phyloP scores from a whole-genome alignment of 2,797 vertebrate species.

The Cygnus olor region DNA sequence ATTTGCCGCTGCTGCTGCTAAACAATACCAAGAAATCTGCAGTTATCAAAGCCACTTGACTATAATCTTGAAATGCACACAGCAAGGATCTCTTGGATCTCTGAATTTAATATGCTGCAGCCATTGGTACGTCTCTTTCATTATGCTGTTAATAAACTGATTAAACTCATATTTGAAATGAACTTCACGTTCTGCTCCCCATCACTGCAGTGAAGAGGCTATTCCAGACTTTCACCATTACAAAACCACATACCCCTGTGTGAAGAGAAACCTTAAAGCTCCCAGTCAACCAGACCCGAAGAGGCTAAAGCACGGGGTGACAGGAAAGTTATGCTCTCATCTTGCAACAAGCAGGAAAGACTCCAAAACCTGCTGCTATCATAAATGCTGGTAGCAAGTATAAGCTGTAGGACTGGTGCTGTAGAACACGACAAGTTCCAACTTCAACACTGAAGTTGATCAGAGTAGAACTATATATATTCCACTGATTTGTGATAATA shows the following conservation, averaged over 20 bases:
- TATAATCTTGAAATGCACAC: not conserved
- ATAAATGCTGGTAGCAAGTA: not conserved
- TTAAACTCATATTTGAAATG: not conserved
- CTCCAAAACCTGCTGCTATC: not conserved
- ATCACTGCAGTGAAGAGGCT: not conserved
- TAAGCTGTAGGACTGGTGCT: not conserved
- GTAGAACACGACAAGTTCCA: not conserved
- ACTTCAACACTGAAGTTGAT: not conserved
- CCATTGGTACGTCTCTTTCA: not conserved
- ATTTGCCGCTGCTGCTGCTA: not conserved
- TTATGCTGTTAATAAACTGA: not conserved
- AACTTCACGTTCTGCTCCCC: not conserved
- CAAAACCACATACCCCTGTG: accelerated
- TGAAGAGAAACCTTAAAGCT: not conserved
- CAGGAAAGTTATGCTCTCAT: not conserved
- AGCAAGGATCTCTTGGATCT: not conserved
- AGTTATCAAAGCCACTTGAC: not conserved
- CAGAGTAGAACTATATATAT: not conserved
- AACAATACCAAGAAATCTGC: not conserved
- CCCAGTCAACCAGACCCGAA: not conserved
- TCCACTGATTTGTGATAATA: not conserved
- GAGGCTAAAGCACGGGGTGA: not conserved
- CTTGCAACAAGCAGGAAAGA: not conserved
- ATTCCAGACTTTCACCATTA: not conserved
- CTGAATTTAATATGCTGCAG: not conserved